Evolutionary conservation across 2,797 vertebrate species (phyloP).

Genomic region (Sebastes kiyomatsui): DNA sequence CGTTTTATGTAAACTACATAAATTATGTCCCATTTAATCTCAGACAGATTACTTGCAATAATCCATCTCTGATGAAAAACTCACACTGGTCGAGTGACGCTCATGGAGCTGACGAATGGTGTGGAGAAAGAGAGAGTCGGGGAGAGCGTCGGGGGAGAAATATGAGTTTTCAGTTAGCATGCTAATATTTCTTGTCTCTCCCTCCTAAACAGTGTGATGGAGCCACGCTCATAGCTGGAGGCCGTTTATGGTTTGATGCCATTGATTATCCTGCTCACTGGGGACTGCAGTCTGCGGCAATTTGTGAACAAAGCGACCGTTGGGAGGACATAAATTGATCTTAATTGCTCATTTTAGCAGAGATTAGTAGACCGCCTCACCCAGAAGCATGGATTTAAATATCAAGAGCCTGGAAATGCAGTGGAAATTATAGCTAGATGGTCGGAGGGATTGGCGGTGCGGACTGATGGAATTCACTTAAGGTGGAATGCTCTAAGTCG

Average conservation of each 20-base stretch:
- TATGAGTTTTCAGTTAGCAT: conserved; percentile 35
- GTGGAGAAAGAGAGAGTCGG: not conserved
- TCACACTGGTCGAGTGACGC: conserved; percentile 1
- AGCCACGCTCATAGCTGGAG: conserved; percentile 63
- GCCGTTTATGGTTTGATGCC: conserved; percentile 64
- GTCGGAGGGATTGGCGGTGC: not conserved
- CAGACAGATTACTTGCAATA: conserved; percentile 28
- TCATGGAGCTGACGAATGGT: conserved; percentile 33
- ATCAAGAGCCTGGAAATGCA: conserved; percentile 22
- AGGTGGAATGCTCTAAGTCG: conserved; percentile 45
- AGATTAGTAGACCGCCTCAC: conserved; percentile 39
- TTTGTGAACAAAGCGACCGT: conserved; percentile 36
- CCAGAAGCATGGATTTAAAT: conserved; percentile 29
- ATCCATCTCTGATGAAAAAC: conserved; percentile 46
- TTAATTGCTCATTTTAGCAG: conserved; percentile 68
- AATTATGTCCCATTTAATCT: conserved; percentile 32
- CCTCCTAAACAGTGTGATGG: conserved; percentile 49
- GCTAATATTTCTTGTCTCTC: conserved; percentile 59
- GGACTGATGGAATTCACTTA: conserved; percentile 72
- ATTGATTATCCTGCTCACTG: conserved; percentile 64
- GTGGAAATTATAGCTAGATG: conserved; percentile 7
- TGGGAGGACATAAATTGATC: conserved; percentile 55
- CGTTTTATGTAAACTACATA: conserved; percentile 7
- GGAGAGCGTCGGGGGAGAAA: conserved; percentile 18
- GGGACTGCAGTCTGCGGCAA: conserved; percentile 47